A percentile compares a stretch with the other conserved stretches of the same genome.
Conservation (phyloP, 2,113 vertebrate species). For the Peucedramus taeniatus region DNA sequence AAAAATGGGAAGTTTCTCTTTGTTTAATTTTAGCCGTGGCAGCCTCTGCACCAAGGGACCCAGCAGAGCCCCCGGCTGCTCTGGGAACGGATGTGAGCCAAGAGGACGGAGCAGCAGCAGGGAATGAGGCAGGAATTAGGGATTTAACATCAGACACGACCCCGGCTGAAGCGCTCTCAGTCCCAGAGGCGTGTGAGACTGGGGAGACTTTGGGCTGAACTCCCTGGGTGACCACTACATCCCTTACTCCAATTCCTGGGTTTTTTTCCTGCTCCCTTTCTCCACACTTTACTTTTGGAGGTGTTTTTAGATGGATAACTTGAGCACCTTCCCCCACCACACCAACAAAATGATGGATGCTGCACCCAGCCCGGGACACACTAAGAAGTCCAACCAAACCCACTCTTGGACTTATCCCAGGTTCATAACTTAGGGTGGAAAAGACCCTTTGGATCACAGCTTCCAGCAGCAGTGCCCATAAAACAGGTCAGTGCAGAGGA, state of each 20-base stretch:
- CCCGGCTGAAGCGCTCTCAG: not conserved
- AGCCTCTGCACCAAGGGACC: not conserved
- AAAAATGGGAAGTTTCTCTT: conserved; percentile 24
- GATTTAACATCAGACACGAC: not conserved
- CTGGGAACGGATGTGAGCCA: not conserved
- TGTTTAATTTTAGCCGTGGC: conserved; percentile 1
- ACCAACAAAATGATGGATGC: rapidly evolving
- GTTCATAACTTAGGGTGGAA: no score
- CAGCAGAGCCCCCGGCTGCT: not conserved
- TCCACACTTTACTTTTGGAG: not conserved
- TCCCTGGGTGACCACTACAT: rapidly evolving
- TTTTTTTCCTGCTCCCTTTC: not conserved
- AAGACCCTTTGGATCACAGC: not conserved
- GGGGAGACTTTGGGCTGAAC: not conserved
- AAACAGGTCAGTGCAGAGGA: no score
- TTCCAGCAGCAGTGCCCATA: not conserved
- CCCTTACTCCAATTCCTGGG: not conserved
- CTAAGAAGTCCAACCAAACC: not conserved
- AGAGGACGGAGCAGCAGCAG: rapidly evolving
- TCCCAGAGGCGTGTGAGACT: not conserved
- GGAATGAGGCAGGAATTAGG: not conserved
- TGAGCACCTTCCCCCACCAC: not conserved
- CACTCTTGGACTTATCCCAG: rapidly evolving
- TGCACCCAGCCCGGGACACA: rapidly evolving
- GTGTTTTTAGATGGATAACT: not conserved